These are phyloP conservation scores for Sorex fumeus DNA, from an alignment of 2,113 vertebrate species.

Conservation along the genomic window DNA sequence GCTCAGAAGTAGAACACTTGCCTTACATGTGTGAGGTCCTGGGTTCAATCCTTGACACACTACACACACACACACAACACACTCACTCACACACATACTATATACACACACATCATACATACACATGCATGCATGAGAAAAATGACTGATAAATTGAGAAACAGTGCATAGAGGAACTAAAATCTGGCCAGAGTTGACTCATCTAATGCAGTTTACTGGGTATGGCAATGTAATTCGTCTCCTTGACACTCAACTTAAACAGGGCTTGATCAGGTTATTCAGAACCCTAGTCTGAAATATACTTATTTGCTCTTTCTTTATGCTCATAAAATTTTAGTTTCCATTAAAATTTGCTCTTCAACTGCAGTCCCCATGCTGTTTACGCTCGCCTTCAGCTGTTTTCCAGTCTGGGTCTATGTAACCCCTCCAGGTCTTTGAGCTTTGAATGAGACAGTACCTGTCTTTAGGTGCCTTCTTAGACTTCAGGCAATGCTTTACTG, in stretches of 20 bases:
- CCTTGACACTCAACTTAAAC: slow-evolving; percentile 1
- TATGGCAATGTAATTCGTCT: background rate
- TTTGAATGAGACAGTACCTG: background rate
- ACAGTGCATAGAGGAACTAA: background rate
- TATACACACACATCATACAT: too few relatives aligned
- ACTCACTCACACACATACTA: too few relatives aligned
- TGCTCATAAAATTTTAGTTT: background rate
- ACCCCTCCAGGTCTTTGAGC: background rate
- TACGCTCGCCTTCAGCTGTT: background rate
- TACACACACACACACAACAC: too few relatives aligned
- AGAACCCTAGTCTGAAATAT: slow-evolving; percentile 27
- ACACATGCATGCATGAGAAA: background rate
- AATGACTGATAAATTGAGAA: background rate
- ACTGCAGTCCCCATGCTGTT: background rate
- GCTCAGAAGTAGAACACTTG: too few relatives aligned
- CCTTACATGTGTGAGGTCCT: too few relatives aligned
- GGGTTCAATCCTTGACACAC: too few relatives aligned
- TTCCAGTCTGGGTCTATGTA: background rate
- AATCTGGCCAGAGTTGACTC: slow-evolving; percentile 4
- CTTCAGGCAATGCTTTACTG: background rate
- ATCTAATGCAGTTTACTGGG: slow-evolving; percentile 2
- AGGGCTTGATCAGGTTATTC: slow-evolving; percentile 28
- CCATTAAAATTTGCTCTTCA: slow-evolving; percentile 29
- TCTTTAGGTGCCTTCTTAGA: background rate
- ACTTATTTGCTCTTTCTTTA: background rate